phyloP scores from a whole-genome alignment of 1,140 invertebrate genomes.

The Brachionus plicatilis region DNA sequence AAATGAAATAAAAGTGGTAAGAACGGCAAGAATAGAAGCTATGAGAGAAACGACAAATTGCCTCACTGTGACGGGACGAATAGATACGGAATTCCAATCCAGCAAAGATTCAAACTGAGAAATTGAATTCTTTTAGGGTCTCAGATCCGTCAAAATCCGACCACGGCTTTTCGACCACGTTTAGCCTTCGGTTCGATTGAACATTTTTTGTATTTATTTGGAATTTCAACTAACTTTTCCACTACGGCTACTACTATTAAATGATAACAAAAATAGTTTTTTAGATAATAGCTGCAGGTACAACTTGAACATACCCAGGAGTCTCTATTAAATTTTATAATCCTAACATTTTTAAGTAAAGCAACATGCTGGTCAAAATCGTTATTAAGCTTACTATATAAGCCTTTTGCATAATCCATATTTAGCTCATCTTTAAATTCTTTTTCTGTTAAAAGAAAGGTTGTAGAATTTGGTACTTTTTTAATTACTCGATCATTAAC shows the following conservation, averaged over 20 bases:
- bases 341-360: too few species aligned
- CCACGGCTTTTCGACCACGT: background rate
- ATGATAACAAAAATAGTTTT: background rate
- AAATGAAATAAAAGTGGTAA: too few species aligned
- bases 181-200: background rate
- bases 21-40: too few species aligned
- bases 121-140: too few species aligned
- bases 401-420: background rate
- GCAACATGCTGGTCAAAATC: background rate
- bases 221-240: background rate
- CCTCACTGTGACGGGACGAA: too few species aligned
- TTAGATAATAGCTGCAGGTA: background rate
- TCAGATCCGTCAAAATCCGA: too few species aligned
- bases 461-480: too few species aligned
- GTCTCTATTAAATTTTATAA: background rate
- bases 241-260: background rate
- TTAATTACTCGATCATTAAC: too few species aligned
- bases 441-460: background rate
- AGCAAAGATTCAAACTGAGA: too few species aligned
- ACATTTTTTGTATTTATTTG: background rate
- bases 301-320: background rate
- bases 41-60: too few species aligned
- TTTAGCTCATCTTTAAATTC: background rate
- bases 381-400: background rate
- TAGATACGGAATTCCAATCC: too few species aligned